These are phyloP conservation scores for Himantopus leucocephalus DNA, from an alignment of 2,113 vertebrate genomes.

Conservation along the genomic window DNA sequence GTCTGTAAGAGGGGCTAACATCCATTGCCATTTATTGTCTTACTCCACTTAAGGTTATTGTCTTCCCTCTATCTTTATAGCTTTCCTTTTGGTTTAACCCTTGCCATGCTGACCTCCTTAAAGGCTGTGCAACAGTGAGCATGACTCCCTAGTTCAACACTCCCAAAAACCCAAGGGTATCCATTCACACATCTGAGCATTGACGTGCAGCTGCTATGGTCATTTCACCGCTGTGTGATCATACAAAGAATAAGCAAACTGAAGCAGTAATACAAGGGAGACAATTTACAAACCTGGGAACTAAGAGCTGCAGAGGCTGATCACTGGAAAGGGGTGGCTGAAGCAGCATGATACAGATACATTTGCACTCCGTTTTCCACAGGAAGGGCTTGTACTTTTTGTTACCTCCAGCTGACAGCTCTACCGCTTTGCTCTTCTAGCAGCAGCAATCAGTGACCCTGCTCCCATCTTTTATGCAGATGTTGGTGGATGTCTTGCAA, in stretches of 20 bases:
- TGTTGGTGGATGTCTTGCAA: neutral
- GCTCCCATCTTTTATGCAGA: neutral
- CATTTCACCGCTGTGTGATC: neutral
- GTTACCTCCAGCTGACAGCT: neutral
- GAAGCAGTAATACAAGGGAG: neutral
- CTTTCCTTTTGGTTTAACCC: neutral
- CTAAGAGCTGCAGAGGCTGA: neutral
- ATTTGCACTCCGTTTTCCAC: neutral
- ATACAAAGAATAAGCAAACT: neutral
- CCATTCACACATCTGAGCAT: neutral
- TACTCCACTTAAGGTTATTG: neutral
- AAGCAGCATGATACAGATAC: neutral
- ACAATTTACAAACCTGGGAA: neutral
- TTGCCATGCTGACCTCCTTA: neutral
- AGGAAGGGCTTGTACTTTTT: neutral
- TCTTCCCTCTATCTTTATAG: neutral
- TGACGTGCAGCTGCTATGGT: neutral
- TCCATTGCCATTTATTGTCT: slow-evolving; percentile 26
- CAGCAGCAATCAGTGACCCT: neutral
- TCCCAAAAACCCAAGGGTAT: neutral
- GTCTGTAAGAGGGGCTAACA: neutral
- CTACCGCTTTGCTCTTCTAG: neutral
- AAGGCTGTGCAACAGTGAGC: neutral
- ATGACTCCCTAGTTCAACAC: neutral
- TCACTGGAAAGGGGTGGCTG: neutral